Conservation (phyloP, 2,113 vertebrate genomes). For the mouse (Mus musculus) region DNA sequence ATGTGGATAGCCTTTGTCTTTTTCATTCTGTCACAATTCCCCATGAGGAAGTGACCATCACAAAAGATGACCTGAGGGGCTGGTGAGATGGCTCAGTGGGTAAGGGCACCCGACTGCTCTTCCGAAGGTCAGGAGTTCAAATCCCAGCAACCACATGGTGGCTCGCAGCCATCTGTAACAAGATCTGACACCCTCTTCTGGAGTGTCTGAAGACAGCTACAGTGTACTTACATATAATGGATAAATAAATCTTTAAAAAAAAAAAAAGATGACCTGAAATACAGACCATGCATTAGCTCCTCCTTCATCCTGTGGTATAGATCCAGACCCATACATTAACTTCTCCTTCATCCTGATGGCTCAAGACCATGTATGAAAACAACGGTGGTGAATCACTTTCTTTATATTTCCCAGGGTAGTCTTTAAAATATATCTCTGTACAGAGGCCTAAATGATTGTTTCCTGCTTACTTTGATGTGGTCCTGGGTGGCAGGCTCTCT, state of each 20-base stretch:
- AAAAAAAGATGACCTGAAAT: background rate
- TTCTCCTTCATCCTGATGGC: background rate
- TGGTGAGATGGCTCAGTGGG: too few relatives aligned
- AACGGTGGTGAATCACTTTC: background rate
- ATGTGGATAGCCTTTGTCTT: fast-evolving
- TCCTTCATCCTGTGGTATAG: background rate
- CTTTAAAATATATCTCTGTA: background rate
- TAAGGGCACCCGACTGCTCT: too few relatives aligned
- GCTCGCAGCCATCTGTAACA: too few relatives aligned
- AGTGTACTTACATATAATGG: too few relatives aligned
- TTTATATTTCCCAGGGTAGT: background rate
- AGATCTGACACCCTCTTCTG: too few relatives aligned
- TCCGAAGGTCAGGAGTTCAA: too few relatives aligned
- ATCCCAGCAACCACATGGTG: too few relatives aligned
- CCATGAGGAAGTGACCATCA: background rate
- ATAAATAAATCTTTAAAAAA: too few relatives aligned
- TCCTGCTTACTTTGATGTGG: background rate
- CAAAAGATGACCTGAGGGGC: background rate
- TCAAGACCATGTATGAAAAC: background rate
- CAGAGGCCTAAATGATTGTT: background rate
- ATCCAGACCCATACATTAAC: background rate
- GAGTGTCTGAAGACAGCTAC: too few relatives aligned
- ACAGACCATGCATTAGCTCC: background rate
- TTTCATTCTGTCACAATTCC: background rate
- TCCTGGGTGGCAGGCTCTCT: background rate